Conservation (phyloP, 2,888 invertebrate species). For the Chamaedrilus cognettii region DNA sequence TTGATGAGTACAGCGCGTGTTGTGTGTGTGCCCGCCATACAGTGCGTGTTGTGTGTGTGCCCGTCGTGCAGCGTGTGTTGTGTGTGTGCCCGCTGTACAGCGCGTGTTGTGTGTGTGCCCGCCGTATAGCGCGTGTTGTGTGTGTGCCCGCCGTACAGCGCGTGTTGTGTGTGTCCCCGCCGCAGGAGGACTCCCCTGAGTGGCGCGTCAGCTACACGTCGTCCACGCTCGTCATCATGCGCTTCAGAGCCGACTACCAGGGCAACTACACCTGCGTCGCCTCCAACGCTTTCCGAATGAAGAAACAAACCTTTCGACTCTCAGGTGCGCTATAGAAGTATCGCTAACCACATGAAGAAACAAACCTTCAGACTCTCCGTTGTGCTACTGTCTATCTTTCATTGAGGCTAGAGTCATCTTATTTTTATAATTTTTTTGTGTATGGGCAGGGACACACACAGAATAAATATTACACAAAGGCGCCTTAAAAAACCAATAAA, state of each 20-base stretch:
- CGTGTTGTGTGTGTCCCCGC: no score
- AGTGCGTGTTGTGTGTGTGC: no score
- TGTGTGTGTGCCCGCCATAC: no score
- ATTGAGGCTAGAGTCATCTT: background rate
- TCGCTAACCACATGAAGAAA: conserved; percentile 31
- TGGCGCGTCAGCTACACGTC: conserved; percentile 36
- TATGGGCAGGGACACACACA: background rate
- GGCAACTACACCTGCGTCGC: conserved; percentile 41
- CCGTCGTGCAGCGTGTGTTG: no score
- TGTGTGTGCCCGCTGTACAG: no score
- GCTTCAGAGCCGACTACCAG: conserved; percentile 31
- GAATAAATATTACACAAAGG: background rate
- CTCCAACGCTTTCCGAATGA: conserved; percentile 37
- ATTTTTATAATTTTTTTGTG: background rate
- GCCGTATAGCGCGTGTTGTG: no score
- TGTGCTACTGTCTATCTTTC: background rate
- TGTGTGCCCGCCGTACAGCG: no score
- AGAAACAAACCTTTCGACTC: conserved; percentile 33
- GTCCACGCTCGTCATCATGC: conserved; percentile 41
- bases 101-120: no score
- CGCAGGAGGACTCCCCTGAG: conserved; percentile 39
- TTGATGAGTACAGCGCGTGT: no score
- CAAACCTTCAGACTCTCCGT: conserved; percentile 25
- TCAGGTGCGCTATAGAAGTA: conserved; percentile 24
- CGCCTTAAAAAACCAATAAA: no score